Percentiles rank a stretch among this genome's conserved stretches.
Conservation (phyloP, 2,113 vertebrate species). For the Garra rufa region DNA sequence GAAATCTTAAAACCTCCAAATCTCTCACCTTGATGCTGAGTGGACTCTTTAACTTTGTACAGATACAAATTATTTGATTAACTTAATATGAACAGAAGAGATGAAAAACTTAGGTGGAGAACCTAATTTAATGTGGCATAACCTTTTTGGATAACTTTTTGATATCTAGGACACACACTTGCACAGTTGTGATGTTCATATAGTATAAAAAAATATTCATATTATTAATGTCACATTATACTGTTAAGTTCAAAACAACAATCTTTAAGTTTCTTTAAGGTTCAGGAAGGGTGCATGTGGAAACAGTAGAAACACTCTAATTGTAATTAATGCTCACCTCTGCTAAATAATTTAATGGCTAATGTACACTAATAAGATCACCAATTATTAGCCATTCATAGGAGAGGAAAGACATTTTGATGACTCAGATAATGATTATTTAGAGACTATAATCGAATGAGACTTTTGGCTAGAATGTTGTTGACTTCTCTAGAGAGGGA, state of each 20-base stretch:
- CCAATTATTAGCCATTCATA: conserved; percentile 21
- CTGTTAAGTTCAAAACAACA: neutral
- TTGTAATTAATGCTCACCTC: conserved; percentile 15
- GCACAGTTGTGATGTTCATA: neutral
- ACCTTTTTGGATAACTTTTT: neutral
- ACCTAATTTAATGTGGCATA: neutral
- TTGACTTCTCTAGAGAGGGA: conserved; percentile 17
- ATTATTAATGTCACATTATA: neutral
- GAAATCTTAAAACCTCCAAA: conserved; percentile 27
- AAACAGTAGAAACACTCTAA: neutral
- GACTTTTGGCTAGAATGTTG: conserved; percentile 21
- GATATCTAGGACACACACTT: neutral
- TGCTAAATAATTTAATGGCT: neutral
- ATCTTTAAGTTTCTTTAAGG: neutral
- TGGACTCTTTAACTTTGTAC: neutral
- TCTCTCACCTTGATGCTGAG: conserved; percentile 32
- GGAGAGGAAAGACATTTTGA: conserved; percentile 11
- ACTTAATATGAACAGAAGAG: neutral
- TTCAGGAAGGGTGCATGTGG: neutral
- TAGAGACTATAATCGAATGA: neutral
- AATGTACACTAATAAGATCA: conserved; percentile 1
- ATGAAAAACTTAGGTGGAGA: neutral
- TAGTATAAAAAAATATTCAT: neutral
- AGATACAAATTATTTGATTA: neutral
- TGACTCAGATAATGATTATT: conserved; percentile 25